These are phyloP conservation scores for Argyresthia albistria DNA, from an alignment of 2,888 invertebrate species.

Conservation along the genomic window DNA sequence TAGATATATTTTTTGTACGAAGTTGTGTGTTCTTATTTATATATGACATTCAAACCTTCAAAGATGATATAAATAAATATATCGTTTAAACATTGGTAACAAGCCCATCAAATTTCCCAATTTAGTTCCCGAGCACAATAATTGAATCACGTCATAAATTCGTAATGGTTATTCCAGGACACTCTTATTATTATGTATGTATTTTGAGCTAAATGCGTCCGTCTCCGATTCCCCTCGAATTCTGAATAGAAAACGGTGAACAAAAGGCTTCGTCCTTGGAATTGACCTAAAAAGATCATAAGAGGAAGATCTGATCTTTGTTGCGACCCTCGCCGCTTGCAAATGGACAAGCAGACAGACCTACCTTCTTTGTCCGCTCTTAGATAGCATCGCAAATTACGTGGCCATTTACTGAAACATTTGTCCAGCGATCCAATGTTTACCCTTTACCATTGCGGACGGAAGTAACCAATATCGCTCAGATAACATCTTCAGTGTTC, in stretches of 20 bases:
- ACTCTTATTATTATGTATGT: too few species aligned
- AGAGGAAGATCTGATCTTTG: constrained; percentile 32
- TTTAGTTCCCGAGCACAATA: not conserved
- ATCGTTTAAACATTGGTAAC: too few species aligned
- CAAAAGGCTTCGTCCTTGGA: constrained; percentile 37
- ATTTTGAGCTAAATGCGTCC: not conserved
- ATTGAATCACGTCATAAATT: constrained; percentile 1
- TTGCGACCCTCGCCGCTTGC: constrained; percentile 34
- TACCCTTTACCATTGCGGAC: not conserved
- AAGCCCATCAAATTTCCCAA: not conserved
- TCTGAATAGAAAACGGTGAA: constrained; percentile 7
- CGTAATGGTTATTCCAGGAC: not conserved
- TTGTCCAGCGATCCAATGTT: not conserved
- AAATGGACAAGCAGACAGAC: not conserved
- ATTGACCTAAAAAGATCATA: constrained; percentile 36
- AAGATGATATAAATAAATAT: too few species aligned
- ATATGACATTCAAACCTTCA: too few species aligned
- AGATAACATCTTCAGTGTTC: not conserved
- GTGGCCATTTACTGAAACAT: not conserved
- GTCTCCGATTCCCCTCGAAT: constrained; percentile 7
- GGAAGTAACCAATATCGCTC: not conserved
- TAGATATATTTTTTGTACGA: too few species aligned
- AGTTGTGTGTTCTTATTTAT: too few species aligned
- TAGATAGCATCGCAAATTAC: not conserved
- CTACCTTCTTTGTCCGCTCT: not conserved